phyloP scores from a whole-genome alignment of 2,113 vertebrate species.

The Bostrychus sinensis region DNA sequence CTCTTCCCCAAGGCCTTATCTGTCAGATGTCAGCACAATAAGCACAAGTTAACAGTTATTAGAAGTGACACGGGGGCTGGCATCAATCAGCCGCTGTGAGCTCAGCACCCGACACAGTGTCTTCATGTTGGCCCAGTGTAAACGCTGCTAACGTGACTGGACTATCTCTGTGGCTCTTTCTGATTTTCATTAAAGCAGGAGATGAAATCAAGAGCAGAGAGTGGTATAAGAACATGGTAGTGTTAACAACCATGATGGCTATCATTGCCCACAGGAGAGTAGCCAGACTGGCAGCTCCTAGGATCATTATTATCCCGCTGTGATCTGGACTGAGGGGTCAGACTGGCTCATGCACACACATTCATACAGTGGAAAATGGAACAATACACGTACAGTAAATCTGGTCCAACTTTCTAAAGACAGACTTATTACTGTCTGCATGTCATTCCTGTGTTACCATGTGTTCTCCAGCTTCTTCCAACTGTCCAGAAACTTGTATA shows the following conservation, averaged over 20 bases:
- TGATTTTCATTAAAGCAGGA: constrained; percentile 47
- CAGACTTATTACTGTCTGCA: no score
- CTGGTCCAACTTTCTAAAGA: no score
- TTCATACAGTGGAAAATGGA: no score
- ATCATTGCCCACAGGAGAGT: constrained; percentile 54
- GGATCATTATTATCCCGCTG: constrained; percentile 41
- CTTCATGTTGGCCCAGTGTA: constrained; percentile 43
- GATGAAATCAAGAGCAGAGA: constrained; percentile 47
- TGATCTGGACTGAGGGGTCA: constrained; percentile 40
- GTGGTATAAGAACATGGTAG: constrained; percentile 25
- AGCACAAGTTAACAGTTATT: constrained; percentile 61
- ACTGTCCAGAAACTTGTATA: no score
- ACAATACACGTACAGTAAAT: no score
- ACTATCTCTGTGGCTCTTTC: constrained; percentile 22
- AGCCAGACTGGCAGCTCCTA: constrained; percentile 29
- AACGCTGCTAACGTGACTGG: constrained; percentile 43
- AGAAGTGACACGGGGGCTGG: constrained; percentile 44
- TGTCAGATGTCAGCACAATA: constrained; percentile 72
- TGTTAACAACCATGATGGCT: constrained; percentile 56
- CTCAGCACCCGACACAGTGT: constrained; percentile 23
- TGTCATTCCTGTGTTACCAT: no score
- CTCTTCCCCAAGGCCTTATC: constrained; percentile 39
- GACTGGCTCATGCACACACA: neutral
- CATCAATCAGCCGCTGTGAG: constrained; percentile 56
- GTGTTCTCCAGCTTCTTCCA: no score